A percentile compares a stretch with the other conserved stretches of the same genome.
These are phyloP conservation scores for Pentamera pediparva DNA, from an alignment of 53 echinoderm and acorn worm species.

Conservation along the genomic window DNA sequence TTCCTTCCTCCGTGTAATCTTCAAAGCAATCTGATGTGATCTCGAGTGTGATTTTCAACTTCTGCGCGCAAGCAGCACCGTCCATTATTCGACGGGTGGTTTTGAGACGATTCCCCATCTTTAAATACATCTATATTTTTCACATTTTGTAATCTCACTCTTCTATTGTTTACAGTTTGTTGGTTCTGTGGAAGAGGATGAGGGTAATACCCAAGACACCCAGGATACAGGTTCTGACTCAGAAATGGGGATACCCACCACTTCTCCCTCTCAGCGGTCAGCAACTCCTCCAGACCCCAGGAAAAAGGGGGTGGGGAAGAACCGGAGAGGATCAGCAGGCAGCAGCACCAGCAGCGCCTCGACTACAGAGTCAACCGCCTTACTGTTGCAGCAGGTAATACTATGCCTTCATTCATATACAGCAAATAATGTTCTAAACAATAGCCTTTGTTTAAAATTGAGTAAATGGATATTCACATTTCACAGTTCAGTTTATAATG, in stretches of 20 bases:
- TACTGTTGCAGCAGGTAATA: not conserved
- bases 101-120: no score
- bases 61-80: no score
- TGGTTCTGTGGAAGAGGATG: not conserved
- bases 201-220: not conserved
- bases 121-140: not conserved
- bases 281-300: not conserved
- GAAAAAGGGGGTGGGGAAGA: slow-evolving; percentile 14
- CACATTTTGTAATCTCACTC: not conserved
- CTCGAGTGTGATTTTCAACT: no score
- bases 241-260: slow-evolving; percentile 1
- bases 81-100: no score
- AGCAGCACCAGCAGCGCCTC: not conserved
- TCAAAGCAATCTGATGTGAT: no score
- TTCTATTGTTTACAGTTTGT: not conserved
- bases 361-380: not conserved
- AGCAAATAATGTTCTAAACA: not conserved
- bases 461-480: not conserved
- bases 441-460: not conserved
- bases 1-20: no score
- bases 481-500: not conserved
- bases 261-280: not conserved
- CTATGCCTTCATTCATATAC: not conserved
- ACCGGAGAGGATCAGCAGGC: not conserved
- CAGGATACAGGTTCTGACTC: slow-evolving; percentile 15